Evolutionary conservation across 2,888 invertebrate genomes (phyloP), one percentile per base, ranked within the genome.

Genomic region (Hypercompe scribonia): DNA sequence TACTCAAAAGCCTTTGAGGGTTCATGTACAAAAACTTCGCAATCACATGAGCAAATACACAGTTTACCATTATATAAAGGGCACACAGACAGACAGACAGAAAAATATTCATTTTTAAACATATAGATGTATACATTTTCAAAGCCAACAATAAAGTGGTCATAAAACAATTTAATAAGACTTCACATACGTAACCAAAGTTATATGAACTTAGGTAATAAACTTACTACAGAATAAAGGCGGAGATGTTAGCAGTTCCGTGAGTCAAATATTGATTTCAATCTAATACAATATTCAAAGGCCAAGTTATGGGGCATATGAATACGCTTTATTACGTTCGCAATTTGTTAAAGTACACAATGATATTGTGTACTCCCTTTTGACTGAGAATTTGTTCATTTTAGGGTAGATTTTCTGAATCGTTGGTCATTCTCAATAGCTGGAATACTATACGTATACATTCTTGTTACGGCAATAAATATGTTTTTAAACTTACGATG

Each of bases 221-320:
- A 72, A 64, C 36, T 36, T 36, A 33, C 21, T 50, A 2, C 10
- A 72, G 39, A 68, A 54, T 34, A 46, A 33, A 33, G 39, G 68
- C 67, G 80, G 83, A 80, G 67, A 82, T 79, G 68, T 10, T 34
- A 66, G 77, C 70, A 68, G 46, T 75, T 50, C 36, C 79, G 80
- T 79, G 81, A 78, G 72, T 72, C 64, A 67, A 76, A 68, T 79
- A 84, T 84, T 81, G 83, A 83, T 83, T 84, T 83, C 80, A 78
- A 34, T 69, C 24, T 73, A 64, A 83, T 84, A 72, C 82, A 84
- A 78, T 76, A 82, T 83, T 84, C 82, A 82, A 61, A 76, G 76
- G 71, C 13, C 58, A n/a, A n/a, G 61, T 28, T 34, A 65, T 66
- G n/a, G 74, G 83, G 81, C 70, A 79, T 77, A 77, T 79, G 76